phyloP scores from a whole-genome alignment of 2,797 vertebrate genomes.

The Oreochromis grahami region DNA sequence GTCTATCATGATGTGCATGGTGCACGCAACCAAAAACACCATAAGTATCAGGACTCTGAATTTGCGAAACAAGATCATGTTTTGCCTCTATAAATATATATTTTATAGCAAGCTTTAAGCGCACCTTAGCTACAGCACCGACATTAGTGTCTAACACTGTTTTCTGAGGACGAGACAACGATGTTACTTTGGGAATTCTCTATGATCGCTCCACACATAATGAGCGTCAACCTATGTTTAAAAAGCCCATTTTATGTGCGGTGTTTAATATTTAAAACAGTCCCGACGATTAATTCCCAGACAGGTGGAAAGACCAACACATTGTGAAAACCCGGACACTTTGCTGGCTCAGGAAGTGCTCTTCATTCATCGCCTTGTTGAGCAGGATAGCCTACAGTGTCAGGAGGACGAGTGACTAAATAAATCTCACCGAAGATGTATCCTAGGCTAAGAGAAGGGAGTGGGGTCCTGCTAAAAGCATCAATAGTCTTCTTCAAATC shows the following conservation, averaged over 20 bases:
- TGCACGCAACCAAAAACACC: slow-evolving; percentile 91
- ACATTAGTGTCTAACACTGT: slow-evolving; percentile 41
- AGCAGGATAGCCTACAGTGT: slow-evolving; percentile 1
- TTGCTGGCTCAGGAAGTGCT: slow-evolving; percentile 30
- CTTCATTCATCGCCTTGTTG: slow-evolving; percentile 34
- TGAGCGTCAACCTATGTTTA: slow-evolving; percentile 16
- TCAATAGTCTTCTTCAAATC: slow-evolving; percentile 51
- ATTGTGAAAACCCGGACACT: slow-evolving; percentile 7
- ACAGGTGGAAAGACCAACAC: slow-evolving; percentile 45
- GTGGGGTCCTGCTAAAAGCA: slow-evolving; percentile 32
- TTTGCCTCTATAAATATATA: slow-evolving; percentile 49
- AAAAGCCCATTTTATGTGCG: slow-evolving; percentile 40
- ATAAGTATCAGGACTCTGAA: slow-evolving; percentile 89
- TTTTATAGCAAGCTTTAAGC: slow-evolving; percentile 14
- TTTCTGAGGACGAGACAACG: slow-evolving; percentile 43
- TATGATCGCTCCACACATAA: slow-evolving; percentile 41
- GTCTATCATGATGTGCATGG: slow-evolving; percentile 95
- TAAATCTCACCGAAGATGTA: not conserved
- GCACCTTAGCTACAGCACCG: slow-evolving; percentile 38
- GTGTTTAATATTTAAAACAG: slow-evolving; percentile 4
- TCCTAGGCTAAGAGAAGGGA: not conserved
- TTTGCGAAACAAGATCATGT: slow-evolving; percentile 89
- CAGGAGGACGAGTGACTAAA: slow-evolving; percentile 6
- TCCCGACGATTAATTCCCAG: slow-evolving; percentile 19
- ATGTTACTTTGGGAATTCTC: slow-evolving; percentile 27